A percentile compares a stretch with the other conserved stretches of the same genome.
Evolutionary conservation across 1,140 invertebrate genomes (phyloP).

Genomic region (Olivierus martensii): DNA sequence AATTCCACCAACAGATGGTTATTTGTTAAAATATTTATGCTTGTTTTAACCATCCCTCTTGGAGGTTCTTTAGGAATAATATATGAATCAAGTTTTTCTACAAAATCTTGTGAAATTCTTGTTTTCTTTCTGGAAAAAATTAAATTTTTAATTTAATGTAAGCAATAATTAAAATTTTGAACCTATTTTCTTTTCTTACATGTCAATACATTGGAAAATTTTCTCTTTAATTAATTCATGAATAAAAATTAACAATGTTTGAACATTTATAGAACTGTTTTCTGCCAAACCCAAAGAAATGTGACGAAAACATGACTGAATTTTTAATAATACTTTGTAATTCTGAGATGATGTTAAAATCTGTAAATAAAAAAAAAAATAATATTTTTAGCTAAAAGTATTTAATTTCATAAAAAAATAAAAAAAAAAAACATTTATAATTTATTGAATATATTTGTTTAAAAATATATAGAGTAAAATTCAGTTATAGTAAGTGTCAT

Average conservation of each 20-base stretch:
- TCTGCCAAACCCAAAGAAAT: constrained; percentile 61
- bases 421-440: no score
- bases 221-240: constrained; percentile 63
- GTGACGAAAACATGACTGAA: constrained; percentile 59
- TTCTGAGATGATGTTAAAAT: constrained; percentile 54
- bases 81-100: constrained; percentile 19
- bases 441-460: no score
- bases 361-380: constrained; percentile 24
- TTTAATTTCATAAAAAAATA: no score
- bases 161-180: no score
- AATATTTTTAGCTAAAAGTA: neutral
- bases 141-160: constrained; percentile 2
- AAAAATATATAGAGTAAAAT: no score
- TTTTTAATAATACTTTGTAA: constrained; percentile 63
- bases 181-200: no score
- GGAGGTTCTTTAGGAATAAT: constrained; percentile 18
- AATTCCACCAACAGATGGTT: constrained; percentile 81
- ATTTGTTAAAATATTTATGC: constrained; percentile 52
- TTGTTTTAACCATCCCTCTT: constrained; percentile 34
- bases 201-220: constrained; percentile 38
- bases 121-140: neutral
- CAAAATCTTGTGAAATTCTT: neutral
- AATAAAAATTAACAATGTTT: constrained; percentile 63
- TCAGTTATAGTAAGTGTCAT: no score
- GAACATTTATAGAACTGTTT: constrained; percentile 55